A percentile compares a stretch with the other conserved stretches of the same genome.
Conservation (phyloP, 2,113 vertebrate species). For the Pollachius pollachius region DNA sequence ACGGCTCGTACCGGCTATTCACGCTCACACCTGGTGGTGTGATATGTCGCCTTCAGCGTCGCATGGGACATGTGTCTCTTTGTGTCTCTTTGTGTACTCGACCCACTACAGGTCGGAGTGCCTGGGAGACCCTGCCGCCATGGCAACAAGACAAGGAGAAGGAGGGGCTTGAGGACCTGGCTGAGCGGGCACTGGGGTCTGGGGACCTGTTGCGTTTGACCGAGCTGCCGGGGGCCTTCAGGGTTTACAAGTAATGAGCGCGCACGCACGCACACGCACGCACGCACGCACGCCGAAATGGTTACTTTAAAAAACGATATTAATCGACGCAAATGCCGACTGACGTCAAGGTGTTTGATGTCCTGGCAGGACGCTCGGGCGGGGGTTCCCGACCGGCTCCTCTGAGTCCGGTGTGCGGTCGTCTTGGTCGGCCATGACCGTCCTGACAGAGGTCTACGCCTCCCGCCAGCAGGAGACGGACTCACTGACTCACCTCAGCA, state of each 20-base stretch:
- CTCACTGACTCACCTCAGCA: conserved; percentile 42
- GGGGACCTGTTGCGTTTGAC: conserved; percentile 61
- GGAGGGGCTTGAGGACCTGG: conserved; percentile 52
- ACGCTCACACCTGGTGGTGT: no score
- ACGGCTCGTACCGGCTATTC: no score
- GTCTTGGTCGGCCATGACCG: conserved; percentile 58
- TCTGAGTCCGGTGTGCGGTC: conserved; percentile 39
- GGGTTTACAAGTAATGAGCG: conserved; percentile 63
- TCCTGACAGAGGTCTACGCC: conserved; percentile 59
- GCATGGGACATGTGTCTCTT: background rate
- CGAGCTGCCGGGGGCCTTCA: conserved; percentile 70
- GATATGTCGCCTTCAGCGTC: background rate
- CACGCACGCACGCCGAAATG: background rate
- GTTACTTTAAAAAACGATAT: background rate
- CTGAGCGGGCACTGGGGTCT: conserved; percentile 57
- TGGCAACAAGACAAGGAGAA: conserved; percentile 55
- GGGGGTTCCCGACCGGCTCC: conserved; percentile 15
- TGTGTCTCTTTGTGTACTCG: background rate
- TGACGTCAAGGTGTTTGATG: background rate
- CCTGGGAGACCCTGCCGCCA: conserved; percentile 61
- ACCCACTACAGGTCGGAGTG: conserved; percentile 39
- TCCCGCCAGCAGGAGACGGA: conserved; percentile 54
- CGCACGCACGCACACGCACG: background rate
- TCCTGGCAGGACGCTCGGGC: conserved; percentile 36
- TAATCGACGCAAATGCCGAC: background rate